These are phyloP conservation scores for Callocephalon fimbriatum DNA, from an alignment of 2,113 vertebrate species.

Conservation along the genomic window DNA sequence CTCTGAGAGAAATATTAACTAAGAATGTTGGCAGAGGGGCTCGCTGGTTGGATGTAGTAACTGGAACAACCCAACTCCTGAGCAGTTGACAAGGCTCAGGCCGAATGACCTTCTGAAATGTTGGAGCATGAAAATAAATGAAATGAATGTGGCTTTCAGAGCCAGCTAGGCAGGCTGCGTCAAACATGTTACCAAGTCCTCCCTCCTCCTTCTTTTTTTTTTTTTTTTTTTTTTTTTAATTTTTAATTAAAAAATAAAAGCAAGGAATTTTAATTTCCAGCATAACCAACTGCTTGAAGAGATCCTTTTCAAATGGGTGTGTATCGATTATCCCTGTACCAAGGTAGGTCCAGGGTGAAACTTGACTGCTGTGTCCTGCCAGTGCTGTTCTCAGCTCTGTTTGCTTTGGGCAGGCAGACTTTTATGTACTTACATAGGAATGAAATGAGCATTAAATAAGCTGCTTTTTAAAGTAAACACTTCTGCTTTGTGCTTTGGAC, in stretches of 20 bases:
- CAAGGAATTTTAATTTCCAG: slow-evolving; percentile 4
- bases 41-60: slow-evolving; percentile 23
- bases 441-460: not conserved
- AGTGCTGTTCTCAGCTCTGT: not conserved
- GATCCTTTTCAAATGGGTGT: not conserved
- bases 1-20: slow-evolving; percentile 48
- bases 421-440: slow-evolving; percentile 16
- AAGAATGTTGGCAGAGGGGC: not conserved
- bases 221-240: not conserved
- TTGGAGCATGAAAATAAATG: slow-evolving; percentile 48
- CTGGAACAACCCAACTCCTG: slow-evolving; percentile 20
- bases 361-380: not conserved
- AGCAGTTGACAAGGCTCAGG: slow-evolving; percentile 8
- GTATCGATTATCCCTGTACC: not conserved
- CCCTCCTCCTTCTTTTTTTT: not conserved
- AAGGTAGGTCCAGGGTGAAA: not conserved
- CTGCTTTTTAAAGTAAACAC: slow-evolving; percentile 2
- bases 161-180: not conserved
- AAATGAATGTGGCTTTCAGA: slow-evolving; percentile 31
- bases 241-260: slow-evolving; percentile 11
- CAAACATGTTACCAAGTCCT: not conserved
- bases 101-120: slow-evolving; percentile 41
- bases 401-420: not conserved
- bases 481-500: not conserved
- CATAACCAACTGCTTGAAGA: not conserved